Conservation (phyloP, 2,113 vertebrate genomes). For the Cettia cetti region DNA sequence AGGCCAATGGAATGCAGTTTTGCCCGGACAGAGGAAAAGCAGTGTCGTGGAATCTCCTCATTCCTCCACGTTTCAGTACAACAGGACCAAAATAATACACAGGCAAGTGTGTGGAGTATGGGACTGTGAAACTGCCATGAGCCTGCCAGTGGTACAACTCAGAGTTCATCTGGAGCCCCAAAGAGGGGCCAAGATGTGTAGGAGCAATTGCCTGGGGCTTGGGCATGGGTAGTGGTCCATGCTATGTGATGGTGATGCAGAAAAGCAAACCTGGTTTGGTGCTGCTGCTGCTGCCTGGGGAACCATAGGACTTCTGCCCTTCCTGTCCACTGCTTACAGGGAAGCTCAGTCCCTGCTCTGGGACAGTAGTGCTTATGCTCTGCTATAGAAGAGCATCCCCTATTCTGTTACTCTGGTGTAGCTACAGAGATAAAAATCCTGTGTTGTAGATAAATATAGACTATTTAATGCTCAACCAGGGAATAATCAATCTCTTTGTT, state of each 20-base stretch:
- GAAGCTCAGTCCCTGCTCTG: neutral
- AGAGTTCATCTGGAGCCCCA: neutral
- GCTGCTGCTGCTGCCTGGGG: neutral
- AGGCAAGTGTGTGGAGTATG: neutral
- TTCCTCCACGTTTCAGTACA: neutral
- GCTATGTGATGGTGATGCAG: neutral
- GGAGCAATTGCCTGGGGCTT: rapidly evolving
- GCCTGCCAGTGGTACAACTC: neutral
- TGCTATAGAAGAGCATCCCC: neutral
- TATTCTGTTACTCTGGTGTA: neutral
- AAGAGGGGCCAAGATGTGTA: rapidly evolving
- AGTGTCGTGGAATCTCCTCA: neutral
- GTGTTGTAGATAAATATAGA: neutral
- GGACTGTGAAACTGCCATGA: rapidly evolving
- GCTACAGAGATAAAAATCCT: neutral
- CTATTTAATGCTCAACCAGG: neutral
- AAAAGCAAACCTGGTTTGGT: neutral
- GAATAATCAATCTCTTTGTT: neutral
- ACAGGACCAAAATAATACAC: neutral
- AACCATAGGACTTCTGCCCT: neutral
- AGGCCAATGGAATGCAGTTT: neutral
- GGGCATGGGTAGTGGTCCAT: rapidly evolving
- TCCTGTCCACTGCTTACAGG: neutral
- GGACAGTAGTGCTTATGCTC: neutral
- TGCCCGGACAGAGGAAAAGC: neutral